Percentiles rank a stretch among this genome's conserved stretches.
Evolutionary conservation across 2,113 vertebrate species (phyloP).

Genomic region (Barbus barbus): DNA sequence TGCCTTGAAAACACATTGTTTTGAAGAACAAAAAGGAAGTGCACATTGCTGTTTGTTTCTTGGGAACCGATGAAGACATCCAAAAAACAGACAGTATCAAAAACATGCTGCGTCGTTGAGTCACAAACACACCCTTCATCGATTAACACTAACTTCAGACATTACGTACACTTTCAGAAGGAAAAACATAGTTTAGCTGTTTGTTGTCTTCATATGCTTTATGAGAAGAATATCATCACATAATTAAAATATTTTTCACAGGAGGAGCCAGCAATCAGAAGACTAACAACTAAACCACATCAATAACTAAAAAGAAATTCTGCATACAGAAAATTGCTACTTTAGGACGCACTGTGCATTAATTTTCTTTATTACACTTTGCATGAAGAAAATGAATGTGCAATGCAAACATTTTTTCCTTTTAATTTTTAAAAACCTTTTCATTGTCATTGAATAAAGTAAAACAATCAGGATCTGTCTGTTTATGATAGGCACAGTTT

Average conservation of each 20-base stretch:
- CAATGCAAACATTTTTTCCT: neutral
- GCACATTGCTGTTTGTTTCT: constrained; percentile 10
- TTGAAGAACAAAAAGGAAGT: constrained; percentile 1
- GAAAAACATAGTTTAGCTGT: neutral
- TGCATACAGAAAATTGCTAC: no score
- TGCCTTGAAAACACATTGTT: constrained; percentile 7
- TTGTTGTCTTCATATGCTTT: neutral
- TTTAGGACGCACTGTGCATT: no score
- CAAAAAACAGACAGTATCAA: constrained; percentile 4
- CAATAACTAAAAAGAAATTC: neutral
- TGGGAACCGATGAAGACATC: neutral
- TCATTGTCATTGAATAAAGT: neutral
- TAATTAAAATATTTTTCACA: neutral
- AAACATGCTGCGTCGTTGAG: constrained; percentile 11
- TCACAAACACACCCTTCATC: constrained; percentile 1
- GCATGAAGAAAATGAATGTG: neutral
- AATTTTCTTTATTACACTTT: neutral
- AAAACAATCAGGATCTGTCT: neutral
- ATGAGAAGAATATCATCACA: constrained; percentile 4
- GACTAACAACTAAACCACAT: neutral
- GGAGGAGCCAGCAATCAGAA: neutral
- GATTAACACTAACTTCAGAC: neutral
- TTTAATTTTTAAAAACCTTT: neutral
- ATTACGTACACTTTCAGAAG: no score
- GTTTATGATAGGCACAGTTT: neutral